Evolutionary conservation across 1,140 invertebrate genomes (phyloP).

Genomic region (Drosophila simulans): DNA sequence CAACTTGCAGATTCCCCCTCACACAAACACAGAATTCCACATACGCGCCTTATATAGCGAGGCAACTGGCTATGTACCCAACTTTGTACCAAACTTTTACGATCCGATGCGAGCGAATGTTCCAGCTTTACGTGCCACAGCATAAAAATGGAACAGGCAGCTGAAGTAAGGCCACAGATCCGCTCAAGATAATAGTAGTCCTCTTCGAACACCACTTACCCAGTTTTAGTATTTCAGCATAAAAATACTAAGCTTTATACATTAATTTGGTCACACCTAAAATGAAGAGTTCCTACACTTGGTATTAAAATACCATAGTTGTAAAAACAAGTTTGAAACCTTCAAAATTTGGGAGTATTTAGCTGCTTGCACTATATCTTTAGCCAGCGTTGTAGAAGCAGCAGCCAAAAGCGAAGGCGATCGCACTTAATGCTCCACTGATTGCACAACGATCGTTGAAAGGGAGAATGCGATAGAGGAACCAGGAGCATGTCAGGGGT

Average conservation of each 20-base stretch:
- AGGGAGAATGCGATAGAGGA: conserved; percentile 43
- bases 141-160: conserved; percentile 76
- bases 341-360: too few species aligned
- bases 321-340: too few species aligned
- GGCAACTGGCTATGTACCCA: conserved; percentile 37
- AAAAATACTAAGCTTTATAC: background rate
- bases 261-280: background rate
- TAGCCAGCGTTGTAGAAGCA: conserved; percentile 4
- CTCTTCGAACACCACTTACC: background rate
- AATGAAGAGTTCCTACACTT: too few species aligned
- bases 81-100: conserved; percentile 37
- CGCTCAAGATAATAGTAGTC: background rate
- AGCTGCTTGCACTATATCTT: background rate
- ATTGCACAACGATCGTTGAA: conserved; percentile 78
- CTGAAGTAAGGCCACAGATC: conserved; percentile 5
- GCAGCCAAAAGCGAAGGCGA: conserved; percentile 41
- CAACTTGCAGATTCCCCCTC: conserved; percentile 68
- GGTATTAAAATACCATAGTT: too few species aligned
- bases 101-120: conserved; percentile 43
- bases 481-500: conserved; percentile 20
- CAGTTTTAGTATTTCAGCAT: background rate
- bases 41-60: conserved; percentile 42
- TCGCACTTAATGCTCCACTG: conserved; percentile 80
- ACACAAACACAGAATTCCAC: conserved; percentile 34
- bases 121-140: conserved; percentile 71